phyloP scores from a whole-genome alignment of 2,888 invertebrate genomes.

The Bruchidius siliquastri region DNA sequence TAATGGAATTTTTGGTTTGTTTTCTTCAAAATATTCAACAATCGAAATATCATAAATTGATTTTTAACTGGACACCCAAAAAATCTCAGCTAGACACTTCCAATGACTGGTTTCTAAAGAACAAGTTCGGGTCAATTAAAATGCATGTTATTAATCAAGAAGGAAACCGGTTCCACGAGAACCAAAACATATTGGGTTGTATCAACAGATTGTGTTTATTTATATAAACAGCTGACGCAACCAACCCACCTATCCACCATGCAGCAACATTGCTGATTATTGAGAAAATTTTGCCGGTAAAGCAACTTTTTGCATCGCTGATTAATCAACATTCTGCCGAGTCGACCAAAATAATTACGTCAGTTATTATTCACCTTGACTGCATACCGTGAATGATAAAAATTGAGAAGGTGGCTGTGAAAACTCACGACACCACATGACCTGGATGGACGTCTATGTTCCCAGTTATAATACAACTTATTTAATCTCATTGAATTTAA shows the following conservation, averaged over 20 bases:
- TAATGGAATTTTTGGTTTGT: too few relatives aligned
- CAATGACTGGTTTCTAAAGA: not conserved
- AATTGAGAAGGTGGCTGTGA: not conserved
- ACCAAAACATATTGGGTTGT: not conserved
- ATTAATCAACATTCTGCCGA: not conserved
- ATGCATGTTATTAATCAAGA: not conserved
- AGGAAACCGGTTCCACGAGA: not conserved
- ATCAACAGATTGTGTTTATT: not conserved
- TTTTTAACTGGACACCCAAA: too few relatives aligned
- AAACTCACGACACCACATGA: not conserved
- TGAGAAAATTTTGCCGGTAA: not conserved
- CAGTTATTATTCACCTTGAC: not conserved
- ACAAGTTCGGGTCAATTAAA: not conserved
- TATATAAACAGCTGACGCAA: not conserved
- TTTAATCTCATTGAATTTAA: not conserved
- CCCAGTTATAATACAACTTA: not conserved
- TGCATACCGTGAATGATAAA: not conserved
- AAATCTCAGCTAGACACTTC: too few relatives aligned
- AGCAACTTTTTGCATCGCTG: not conserved
- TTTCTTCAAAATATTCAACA: too few relatives aligned
- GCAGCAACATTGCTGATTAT: not conserved
- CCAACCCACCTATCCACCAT: not conserved
- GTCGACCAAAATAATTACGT: not conserved
- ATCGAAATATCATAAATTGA: too few relatives aligned
- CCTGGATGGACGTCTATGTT: not conserved